A percentile compares a stretch with the other conserved stretches of the same genome.
These are phyloP conservation scores for Lasioglossum zephyrum DNA, from an alignment of 2,888 invertebrate genomes.

Conservation along the genomic window DNA sequence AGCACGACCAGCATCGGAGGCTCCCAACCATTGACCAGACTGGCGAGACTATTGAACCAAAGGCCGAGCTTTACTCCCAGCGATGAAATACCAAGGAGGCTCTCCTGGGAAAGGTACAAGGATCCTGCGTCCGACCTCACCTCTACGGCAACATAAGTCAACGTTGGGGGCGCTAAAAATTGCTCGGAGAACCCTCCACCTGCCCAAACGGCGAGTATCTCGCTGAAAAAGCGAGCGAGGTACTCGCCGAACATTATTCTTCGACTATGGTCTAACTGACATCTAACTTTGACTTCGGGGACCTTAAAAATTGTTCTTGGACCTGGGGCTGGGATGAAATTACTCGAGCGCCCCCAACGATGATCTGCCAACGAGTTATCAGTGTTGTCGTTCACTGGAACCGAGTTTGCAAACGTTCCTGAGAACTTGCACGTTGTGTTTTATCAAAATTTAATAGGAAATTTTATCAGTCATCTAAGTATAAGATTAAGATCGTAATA, in stretches of 20 bases:
- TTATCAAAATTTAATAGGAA: too few species aligned
- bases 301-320: neutral
- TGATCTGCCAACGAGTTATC: neutral
- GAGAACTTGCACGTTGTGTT: too few species aligned
- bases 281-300: neutral
- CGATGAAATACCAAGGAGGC: constrained; percentile 85
- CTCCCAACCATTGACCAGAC: constrained; percentile 85
- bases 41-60: constrained; percentile 87
- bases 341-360: neutral
- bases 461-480: neutral
- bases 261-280: neutral
- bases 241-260: neutral
- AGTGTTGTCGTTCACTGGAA: neutral
- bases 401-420: neutral
- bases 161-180: constrained; percentile 6
- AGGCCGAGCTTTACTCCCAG: constrained; percentile 82
- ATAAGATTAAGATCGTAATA: neutral
- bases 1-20: constrained; percentile 81
- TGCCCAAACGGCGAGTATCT: neutral
- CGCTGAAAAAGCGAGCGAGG: neutral
- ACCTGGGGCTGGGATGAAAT: neutral
- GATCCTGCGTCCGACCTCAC: neutral
- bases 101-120: constrained; percentile 86
- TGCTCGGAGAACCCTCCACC: neutral
- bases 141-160: neutral